These are phyloP conservation scores for Anser cygnoides DNA, from an alignment of 2,113 vertebrate species.

Conservation along the genomic window DNA sequence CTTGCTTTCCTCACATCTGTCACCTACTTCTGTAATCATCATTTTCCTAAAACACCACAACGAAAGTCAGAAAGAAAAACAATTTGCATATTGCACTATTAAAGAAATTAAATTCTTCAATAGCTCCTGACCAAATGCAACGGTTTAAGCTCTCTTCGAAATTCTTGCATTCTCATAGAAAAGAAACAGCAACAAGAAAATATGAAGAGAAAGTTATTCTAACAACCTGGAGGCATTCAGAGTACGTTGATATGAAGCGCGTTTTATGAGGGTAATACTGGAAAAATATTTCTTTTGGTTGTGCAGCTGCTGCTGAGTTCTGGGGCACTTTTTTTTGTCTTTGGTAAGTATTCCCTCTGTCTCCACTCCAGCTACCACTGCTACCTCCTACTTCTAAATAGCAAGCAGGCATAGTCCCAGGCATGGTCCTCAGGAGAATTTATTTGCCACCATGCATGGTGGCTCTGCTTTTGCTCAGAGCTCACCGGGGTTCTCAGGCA, in stretches of 20 bases:
- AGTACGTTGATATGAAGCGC: not conserved
- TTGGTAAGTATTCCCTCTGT: not conserved
- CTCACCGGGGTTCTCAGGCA: not conserved
- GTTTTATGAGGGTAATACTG: not conserved
- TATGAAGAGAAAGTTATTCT: not conserved
- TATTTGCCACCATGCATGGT: rapidly evolving
- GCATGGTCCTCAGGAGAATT: not conserved
- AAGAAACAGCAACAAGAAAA: not conserved
- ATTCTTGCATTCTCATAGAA: not conserved
- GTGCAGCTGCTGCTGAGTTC: not conserved
- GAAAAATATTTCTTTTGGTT: not conserved
- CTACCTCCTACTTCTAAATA: not conserved
- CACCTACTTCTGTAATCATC: not conserved
- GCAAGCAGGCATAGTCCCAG: rapidly evolving
- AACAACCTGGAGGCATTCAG: not conserved
- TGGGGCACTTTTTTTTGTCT: not conserved
- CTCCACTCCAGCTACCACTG: not conserved
- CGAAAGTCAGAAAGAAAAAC: not conserved
- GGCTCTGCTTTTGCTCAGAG: not conserved
- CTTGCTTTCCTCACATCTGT: not conserved
- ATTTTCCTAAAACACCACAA: not conserved
- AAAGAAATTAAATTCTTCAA: not conserved
- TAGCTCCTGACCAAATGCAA: not conserved
- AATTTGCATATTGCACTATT: not conserved
- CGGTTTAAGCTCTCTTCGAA: not conserved